Evolutionary conservation across 2,797 vertebrate species (phyloP), one percentile per base, ranked within the genome.

Genomic region (Centropyge bicolor): DNA sequence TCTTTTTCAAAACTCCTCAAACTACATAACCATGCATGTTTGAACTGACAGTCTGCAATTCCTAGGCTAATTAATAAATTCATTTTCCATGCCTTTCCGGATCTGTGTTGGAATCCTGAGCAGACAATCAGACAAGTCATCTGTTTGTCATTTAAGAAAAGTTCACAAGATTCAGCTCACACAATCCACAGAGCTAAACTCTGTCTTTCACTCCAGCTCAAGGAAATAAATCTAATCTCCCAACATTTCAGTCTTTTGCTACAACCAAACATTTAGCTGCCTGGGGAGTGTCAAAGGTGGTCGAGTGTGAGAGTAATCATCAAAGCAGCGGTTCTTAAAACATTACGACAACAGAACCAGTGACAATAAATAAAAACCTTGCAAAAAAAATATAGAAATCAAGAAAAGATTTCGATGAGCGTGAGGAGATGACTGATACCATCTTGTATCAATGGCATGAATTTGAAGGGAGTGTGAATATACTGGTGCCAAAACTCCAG

Each of bases 261-360:
- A 81, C 65, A 61, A 84, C 24, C 54, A 35, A 65, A 72, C 64
- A 11, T 52, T 81, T 76, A 92, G 90, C 91, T 90, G 89, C 92
- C 88, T 49, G 76, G 55, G 78, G 80, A 82, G 84, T 68, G 79
- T 76, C 56, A 8, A 36, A 56, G 54, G 66, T 66, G 67, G 16
- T 0, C 5, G 55, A 49, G 38, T n/a, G 63, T 16, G 60, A 24
- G 38, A 51, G 6, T 22, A 36, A 59, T 51, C 51, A 57, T 74
- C 35, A 56, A 75, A 74, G 59, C 65, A 70, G 57, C 74, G 31
- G 45, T 74, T 59, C 56, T 56, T 57, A 22, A 76, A 83, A 80
- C 59, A 19, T 45, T 17, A 41, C 52, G 1, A 56, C 43, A 81
- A 84, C 59, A 65, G 9, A 85, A 81, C 38, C 43, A 38, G 70